Conservation (phyloP, 2,888 invertebrate genomes). For the Acronicta alni region DNA sequence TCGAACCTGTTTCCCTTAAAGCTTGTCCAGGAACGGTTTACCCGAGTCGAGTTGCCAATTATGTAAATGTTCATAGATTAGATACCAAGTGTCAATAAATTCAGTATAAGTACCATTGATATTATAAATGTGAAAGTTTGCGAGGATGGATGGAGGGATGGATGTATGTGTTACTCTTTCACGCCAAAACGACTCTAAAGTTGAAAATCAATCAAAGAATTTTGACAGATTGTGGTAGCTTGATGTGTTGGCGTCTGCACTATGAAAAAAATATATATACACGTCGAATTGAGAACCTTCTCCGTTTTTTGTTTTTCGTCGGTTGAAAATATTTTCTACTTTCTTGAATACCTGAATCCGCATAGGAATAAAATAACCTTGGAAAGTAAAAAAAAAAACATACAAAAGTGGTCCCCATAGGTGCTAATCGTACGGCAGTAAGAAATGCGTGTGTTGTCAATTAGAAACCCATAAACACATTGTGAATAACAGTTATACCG, state of each 20-base stretch:
- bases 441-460: conserved; percentile 35
- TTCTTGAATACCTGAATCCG: conserved; percentile 4
- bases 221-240: too few species aligned
- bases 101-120: background rate
- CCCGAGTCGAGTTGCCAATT: conserved; percentile 6
- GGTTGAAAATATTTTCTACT: conserved; percentile 2
- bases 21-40: background rate
- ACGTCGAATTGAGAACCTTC: too few species aligned
- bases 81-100: conserved; percentile 14
- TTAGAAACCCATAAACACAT: conserved; percentile 40
- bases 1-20: conserved; percentile 15
- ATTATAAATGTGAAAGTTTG: too few species aligned
- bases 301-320: too few species aligned
- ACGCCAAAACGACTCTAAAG: too few species aligned
- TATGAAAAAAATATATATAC: too few species aligned
- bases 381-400: background rate
- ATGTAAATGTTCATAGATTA: conserved; percentile 18
- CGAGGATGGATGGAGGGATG: too few species aligned
- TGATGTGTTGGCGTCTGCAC: too few species aligned
- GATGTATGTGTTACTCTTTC: too few species aligned
- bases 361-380: conserved; percentile 3
- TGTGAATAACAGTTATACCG: conserved; percentile 31
- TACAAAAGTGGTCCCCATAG: conserved; percentile 16
- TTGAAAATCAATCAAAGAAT: too few species aligned
- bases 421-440: conserved; percentile 31